Percentiles rank a stretch among this genome's conserved stretches.
phyloP scores from a whole-genome alignment of 2,797 vertebrate genomes.

The Pseudocheirus occidentalis region DNA sequence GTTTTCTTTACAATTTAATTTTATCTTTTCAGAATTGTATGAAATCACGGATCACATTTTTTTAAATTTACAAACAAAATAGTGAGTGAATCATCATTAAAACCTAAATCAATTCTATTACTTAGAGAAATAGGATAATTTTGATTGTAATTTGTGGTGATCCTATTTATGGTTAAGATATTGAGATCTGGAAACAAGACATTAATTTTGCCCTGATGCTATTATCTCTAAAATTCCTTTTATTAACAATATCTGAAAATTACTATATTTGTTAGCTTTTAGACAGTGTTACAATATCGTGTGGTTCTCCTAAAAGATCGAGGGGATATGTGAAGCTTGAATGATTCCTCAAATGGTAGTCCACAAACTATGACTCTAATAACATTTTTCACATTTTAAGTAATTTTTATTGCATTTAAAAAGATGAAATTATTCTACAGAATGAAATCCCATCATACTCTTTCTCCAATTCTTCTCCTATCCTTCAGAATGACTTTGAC shows the following conservation, averaged over 20 bases:
- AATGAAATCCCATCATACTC: neutral
- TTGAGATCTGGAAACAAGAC: neutral
- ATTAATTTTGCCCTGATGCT: neutral
- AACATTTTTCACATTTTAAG: neutral
- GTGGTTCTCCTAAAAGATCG: neutral
- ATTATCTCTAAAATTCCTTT: neutral
- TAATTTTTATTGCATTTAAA: neutral
- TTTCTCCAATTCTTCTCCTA: neutral
- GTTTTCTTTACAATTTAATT: conserved; percentile 74
- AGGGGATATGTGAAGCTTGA: neutral
- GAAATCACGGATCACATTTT: neutral
- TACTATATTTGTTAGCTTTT: neutral
- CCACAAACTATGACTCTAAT: neutral
- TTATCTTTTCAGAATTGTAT: neutral
- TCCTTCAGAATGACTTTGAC: neutral
- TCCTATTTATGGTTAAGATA: neutral
- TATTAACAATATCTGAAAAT: neutral
- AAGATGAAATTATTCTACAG: neutral
- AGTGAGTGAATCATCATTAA: conserved; percentile 75
- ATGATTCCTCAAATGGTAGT: neutral
- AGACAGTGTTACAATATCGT: neutral
- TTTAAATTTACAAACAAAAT: conserved; percentile 72
- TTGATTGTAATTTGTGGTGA: neutral
- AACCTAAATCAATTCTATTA: conserved; percentile 71
- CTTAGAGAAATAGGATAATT: conserved; percentile 47